Evolutionary conservation across 2,888 invertebrate genomes (phyloP).

Genomic region (Ellobium chinense): DNA sequence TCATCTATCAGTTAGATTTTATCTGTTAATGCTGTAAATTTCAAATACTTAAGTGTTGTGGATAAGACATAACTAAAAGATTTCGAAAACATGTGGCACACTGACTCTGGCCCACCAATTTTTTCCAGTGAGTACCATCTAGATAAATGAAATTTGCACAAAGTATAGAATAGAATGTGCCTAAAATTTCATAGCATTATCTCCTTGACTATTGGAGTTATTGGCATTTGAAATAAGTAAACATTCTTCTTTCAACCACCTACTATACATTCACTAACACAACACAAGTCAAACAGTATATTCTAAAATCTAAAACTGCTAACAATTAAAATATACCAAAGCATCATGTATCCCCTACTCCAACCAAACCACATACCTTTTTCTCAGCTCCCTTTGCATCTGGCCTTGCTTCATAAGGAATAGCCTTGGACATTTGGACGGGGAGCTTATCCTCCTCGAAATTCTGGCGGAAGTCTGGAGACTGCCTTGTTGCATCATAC

Average conservation of each 20-base stretch:
- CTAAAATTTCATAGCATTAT: too few relatives aligned
- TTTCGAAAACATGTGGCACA: background rate
- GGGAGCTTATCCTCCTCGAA: constrained; percentile 46
- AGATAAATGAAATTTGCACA: too few relatives aligned
- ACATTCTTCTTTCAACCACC: too few relatives aligned
- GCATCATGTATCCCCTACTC: background rate
- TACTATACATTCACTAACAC: too few relatives aligned
- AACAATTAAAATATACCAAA: background rate
- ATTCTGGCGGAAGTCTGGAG: constrained; percentile 25
- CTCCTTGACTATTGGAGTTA: too few relatives aligned
- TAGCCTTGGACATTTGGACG: constrained; percentile 36
- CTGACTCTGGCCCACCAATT: background rate
- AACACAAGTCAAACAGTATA: too few relatives aligned
- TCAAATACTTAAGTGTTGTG: too few relatives aligned
- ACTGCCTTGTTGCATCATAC: constrained; percentile 83
- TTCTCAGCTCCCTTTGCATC: background rate
- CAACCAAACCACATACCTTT: background rate
- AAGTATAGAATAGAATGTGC: too few relatives aligned
- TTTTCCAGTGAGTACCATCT: background rate
- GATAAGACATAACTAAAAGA: too few relatives aligned
- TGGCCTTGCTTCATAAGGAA: background rate
- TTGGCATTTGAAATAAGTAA: background rate
- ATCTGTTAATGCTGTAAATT: background rate
- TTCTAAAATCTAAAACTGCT: background rate
- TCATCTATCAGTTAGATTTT: too few relatives aligned